Conservation (phyloP, 2,888 invertebrate genomes). For the Ophion obscuratus region DNA sequence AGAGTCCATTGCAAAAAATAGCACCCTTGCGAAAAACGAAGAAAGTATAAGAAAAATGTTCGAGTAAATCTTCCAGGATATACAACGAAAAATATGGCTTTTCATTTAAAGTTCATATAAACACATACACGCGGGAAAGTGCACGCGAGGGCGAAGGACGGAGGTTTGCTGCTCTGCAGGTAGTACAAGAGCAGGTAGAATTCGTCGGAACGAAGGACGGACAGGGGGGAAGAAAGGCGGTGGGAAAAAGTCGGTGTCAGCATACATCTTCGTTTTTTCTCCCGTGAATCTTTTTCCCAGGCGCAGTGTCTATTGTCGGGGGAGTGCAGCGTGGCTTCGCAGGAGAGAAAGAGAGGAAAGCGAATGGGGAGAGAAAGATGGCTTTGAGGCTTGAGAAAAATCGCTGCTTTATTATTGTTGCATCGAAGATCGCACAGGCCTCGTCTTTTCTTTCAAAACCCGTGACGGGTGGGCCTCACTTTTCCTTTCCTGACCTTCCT, state of each 20-base stretch:
- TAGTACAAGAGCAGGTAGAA: neutral
- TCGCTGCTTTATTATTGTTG: constrained; percentile 19
- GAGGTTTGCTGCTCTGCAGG: neutral
- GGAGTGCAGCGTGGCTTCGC: neutral
- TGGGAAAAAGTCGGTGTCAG: neutral
- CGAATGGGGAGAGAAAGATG: neutral
- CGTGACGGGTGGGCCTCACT: constrained; percentile 52
- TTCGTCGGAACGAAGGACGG: neutral
- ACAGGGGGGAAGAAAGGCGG: neutral
- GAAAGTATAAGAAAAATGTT: neutral
- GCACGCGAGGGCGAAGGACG: neutral
- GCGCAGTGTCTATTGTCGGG: neutral
- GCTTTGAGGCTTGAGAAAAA: constrained; percentile 10
- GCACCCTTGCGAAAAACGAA: neutral
- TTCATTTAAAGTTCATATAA: neutral
- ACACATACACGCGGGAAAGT: neutral
- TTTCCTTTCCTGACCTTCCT: no score
- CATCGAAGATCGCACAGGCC: neutral
- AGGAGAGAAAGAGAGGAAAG: neutral
- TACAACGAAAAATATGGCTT: neutral
- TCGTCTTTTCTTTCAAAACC: neutral
- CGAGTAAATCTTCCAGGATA: neutral
- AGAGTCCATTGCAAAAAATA: neutral
- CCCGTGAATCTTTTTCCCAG: neutral
- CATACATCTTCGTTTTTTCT: neutral